Base-by-base conservation (phyloP, 2,888 invertebrate species). In the Caenorhabditis sp. region DNA sequence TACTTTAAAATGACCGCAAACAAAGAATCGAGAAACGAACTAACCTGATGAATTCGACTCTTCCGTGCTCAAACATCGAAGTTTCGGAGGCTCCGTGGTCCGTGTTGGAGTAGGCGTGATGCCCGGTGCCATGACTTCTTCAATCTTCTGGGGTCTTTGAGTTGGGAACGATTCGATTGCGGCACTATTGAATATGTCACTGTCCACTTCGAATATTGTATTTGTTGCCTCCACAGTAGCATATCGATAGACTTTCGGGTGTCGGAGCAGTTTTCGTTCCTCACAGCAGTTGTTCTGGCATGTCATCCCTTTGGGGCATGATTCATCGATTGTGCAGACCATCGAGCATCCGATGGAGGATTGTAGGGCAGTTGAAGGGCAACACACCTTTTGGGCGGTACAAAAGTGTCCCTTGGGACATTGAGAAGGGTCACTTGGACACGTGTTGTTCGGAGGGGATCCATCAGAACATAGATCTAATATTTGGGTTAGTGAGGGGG, bases 281-380 rank as follows among this genome's bases (percentile, higher is more conserved):
- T 82, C 80, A 61, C 88, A 88, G 76, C 88, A 88, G 49, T 79
- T 80, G 35, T 82, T 85, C 26, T 84, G 76, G 56, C 88, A 88
- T 16, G 76, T 56, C 68, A 85, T 74, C 54, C 83, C 81, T 59
- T 85, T 59, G 2, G 88, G 85, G 44, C 88, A 88, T 2, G 83
- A 76, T 47, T 82, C 83, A 49, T 84, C 81, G 68, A 87, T 82
- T 14, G 85, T 81, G 68, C 87, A 87, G 12, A 70, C 66, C 47
- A 79, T 69, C 22, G 74, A 73, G 24, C 85, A 87, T 54, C 84
- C 58, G 16, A 70, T 49, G 6, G 81, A 72, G 0, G 76, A 41
- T 51, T 77, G 73, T 4, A 80, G 72, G 22, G 77, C 80, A 26
- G 80, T 74, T n/a, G 64, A 66, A 14, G 82, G 81, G 54, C 88